Evolutionary conservation across 2,888 invertebrate genomes (phyloP).

Genomic region (Oeneis ivallda): DNA sequence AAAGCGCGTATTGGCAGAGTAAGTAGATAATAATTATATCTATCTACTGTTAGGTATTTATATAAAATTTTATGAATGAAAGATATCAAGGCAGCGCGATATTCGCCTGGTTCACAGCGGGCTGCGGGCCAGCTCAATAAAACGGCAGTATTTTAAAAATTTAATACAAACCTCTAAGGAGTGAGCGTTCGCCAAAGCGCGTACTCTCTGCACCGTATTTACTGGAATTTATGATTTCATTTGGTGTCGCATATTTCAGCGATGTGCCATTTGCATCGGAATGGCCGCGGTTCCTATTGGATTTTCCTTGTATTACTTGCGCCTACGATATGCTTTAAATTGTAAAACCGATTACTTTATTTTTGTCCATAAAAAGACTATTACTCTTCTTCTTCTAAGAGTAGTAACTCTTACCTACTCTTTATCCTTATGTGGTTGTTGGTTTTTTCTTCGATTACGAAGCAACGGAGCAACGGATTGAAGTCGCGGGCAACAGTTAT

Average conservation of each 20-base stretch:
- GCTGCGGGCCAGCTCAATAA: slow-evolving; percentile 19
- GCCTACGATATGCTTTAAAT: slow-evolving; percentile 9
- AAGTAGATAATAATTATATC: no score
- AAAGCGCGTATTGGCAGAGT: no score
- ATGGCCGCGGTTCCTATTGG: slow-evolving; percentile 62
- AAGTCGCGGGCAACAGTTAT: no score
- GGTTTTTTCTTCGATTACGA: no score
- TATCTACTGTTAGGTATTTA: no score
- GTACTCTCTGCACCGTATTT: slow-evolving; percentile 52
- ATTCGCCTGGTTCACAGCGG: background rate
- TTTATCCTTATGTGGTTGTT: background rate
- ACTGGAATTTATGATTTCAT: slow-evolving; percentile 76
- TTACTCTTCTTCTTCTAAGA: no score
- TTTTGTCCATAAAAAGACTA: background rate
- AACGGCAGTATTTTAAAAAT: slow-evolving; percentile 34
- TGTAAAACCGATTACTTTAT: background rate
- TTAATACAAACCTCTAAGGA: slow-evolving; percentile 35
- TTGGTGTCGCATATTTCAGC: slow-evolving; percentile 73
- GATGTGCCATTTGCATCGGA: slow-evolving; percentile 61
- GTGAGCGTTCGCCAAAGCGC: slow-evolving; percentile 36
- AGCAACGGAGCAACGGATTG: background rate
- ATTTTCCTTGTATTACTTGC: slow-evolving; percentile 43
- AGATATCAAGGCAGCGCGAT: background rate
- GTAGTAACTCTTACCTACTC: no score
- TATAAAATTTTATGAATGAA: no score